These are phyloP conservation scores for Hyles lineata DNA, from an alignment of 2,888 invertebrate species.

Conservation along the genomic window DNA sequence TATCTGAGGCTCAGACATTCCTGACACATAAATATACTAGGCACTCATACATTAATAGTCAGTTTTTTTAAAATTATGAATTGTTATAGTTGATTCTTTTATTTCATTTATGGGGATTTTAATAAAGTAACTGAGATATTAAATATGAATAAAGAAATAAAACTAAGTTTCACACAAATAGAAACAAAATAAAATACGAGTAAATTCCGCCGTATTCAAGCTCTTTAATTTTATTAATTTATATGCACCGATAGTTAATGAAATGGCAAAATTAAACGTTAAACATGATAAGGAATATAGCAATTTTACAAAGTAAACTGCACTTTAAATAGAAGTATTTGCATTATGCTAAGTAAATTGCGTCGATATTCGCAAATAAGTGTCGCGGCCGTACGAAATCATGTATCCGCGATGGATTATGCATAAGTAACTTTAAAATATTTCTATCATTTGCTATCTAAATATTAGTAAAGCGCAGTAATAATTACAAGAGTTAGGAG, in stretches of 20 bases:
- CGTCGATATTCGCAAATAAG: constrained; percentile 11
- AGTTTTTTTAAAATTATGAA: too few species aligned
- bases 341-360: not conserved
- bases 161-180: not conserved
- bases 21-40: too few species aligned
- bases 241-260: not conserved
- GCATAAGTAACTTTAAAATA: constrained; percentile 2
- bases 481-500: too few species aligned
- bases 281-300: constrained; percentile 1
- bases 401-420: constrained; percentile 19
- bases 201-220: not conserved
- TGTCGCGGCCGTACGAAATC: constrained; percentile 12
- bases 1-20: too few species aligned
- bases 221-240: constrained; percentile 2
- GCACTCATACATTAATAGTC: too few species aligned
- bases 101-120: too few species aligned
- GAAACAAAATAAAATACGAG: too few species aligned
- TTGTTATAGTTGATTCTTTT: too few species aligned
- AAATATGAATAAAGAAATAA: too few species aligned
- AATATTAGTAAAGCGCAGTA: not conserved
- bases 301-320: constrained; percentile 2
- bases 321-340: constrained; percentile 3
- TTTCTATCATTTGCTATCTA: not conserved
- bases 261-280: not conserved
- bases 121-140: too few species aligned